phyloP scores from a whole-genome alignment of 2,797 vertebrate species.

The Natrix natrix region DNA sequence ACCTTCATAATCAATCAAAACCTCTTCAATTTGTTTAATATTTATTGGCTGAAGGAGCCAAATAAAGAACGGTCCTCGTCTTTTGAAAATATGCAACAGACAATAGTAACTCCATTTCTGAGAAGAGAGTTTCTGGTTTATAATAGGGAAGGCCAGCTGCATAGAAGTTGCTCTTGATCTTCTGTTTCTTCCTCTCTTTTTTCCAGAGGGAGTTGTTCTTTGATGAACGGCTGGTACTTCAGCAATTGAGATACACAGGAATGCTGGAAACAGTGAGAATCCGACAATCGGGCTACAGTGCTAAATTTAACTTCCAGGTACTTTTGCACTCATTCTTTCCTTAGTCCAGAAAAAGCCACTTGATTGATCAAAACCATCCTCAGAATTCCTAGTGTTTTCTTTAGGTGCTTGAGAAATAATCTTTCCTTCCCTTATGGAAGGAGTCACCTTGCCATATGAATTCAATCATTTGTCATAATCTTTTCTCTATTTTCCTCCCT shows the following conservation, averaged over 20 bases:
- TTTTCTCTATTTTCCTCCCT: neutral
- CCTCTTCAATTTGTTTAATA: neutral
- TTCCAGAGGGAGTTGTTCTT: conserved; percentile 91
- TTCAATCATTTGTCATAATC: too few species aligned
- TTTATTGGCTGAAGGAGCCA: neutral
- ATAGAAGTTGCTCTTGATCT: neutral
- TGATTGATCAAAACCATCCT: neutral
- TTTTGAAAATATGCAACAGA: neutral
- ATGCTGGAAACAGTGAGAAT: conserved; percentile 98
- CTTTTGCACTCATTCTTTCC: rapidly evolving
- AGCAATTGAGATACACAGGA: conserved; percentile 95
- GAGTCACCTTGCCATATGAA: neutral
- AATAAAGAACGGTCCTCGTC: neutral
- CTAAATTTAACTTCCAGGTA: conserved; percentile 98
- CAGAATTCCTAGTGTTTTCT: neutral
- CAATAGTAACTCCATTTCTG: neutral
- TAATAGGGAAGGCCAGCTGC: too few species aligned
- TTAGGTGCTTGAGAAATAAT: neutral
- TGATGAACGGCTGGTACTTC: conserved; percentile 89
- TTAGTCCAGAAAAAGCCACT: too few species aligned
- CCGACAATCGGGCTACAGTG: conserved; percentile 93
- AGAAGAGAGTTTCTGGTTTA: neutral
- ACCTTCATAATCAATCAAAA: neutral
- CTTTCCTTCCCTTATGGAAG: neutral
- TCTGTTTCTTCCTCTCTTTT: neutral